These are phyloP conservation scores for Ophion slaviceki DNA, from an alignment of 2,888 invertebrate species.

Conservation along the genomic window DNA sequence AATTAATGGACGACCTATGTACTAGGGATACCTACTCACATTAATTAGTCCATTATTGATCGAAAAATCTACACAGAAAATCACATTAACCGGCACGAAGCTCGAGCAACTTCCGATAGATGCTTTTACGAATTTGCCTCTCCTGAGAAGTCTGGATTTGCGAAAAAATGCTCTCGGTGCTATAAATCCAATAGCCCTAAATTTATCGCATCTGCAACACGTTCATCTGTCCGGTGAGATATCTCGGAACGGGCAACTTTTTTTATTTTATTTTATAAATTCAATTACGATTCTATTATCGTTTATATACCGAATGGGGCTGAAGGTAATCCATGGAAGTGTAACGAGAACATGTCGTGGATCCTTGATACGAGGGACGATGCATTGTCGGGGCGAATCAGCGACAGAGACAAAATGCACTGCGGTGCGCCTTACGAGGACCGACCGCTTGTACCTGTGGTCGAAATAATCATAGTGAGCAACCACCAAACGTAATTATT, in stretches of 20 bases:
- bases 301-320: background rate
- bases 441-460: constrained; percentile 87
- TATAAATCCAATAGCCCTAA: constrained; percentile 83
- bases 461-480: constrained; percentile 87
- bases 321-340: constrained; percentile 89
- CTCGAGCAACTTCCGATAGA: constrained; percentile 75
- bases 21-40: background rate
- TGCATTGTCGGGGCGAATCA: constrained; percentile 84
- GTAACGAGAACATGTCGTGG: constrained; percentile 87
- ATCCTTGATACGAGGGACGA: constrained; percentile 85
- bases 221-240: constrained; percentile 85
- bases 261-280: constrained; percentile 6
- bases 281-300: background rate
- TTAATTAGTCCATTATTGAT: constrained; percentile 30
- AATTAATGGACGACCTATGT: background rate
- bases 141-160: constrained; percentile 85
- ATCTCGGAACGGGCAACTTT: background rate
- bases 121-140: constrained; percentile 83
- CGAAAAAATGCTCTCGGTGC: constrained; percentile 85
- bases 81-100: constrained; percentile 80
- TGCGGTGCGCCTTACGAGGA: constrained; percentile 87
- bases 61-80: constrained; percentile 71
- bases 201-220: constrained; percentile 80
- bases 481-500: constrained; percentile 58
- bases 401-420: constrained; percentile 86